Evolutionary conservation across 2,888 invertebrate genomes (phyloP).

Genomic region (Apantesis nais): DNA sequence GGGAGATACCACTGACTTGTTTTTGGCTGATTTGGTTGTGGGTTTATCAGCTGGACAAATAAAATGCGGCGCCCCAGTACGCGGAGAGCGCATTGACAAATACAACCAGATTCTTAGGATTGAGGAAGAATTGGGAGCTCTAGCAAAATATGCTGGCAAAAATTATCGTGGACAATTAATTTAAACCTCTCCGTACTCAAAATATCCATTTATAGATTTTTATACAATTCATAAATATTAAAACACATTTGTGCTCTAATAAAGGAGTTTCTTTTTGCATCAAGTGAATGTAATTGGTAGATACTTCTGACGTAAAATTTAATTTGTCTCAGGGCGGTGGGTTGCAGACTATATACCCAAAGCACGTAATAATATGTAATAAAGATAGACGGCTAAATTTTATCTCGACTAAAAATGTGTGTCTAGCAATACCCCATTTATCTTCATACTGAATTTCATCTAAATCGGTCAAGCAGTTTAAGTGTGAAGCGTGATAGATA

Average conservation of each 20-base stretch:
- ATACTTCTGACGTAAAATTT: neutral
- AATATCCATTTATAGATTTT: no score
- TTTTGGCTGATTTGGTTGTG: conserved; percentile 98
- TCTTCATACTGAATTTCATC: no score
- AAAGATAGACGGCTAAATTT: no score
- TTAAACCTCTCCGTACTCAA: neutral
- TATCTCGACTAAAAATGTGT: no score
- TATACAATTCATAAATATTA: neutral
- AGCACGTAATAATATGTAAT: no score
- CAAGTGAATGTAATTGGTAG: neutral
- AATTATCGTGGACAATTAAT: conserved; percentile 90
- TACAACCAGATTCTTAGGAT: conserved; percentile 99
- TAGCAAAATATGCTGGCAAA: conserved; percentile 97
- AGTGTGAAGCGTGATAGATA: no score
- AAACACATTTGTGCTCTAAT: neutral
- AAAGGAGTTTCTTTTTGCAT: neutral
- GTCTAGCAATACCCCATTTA: no score
- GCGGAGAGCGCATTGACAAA: conserved; percentile 97
- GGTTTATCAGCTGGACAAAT: conserved; percentile 99
- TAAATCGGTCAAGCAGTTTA: no score
- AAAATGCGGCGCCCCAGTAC: conserved; percentile 98
- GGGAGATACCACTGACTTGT: conserved; percentile 99
- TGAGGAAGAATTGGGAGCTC: conserved; percentile 97
- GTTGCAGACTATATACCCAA: no score
- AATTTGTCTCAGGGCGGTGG: no score